Conservation (phyloP, 2,797 vertebrate species). For the Chromobotia macracanthus region DNA sequence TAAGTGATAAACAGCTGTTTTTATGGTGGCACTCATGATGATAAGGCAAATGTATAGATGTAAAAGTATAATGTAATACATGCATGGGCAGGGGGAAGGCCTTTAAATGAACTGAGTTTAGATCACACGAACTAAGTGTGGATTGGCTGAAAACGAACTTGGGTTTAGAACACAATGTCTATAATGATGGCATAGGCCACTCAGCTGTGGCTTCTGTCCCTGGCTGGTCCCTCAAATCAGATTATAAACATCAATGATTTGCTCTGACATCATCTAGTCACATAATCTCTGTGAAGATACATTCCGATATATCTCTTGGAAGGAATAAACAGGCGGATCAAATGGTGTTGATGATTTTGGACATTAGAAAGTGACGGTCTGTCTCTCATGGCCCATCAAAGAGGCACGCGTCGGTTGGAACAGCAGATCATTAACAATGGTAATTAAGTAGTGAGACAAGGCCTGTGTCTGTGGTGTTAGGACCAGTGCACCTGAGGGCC, state of each 20-base stretch:
- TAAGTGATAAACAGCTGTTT: too few relatives aligned
- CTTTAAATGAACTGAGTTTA: background rate
- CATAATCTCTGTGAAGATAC: conserved; percentile 25
- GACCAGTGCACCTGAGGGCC: conserved; percentile 34
- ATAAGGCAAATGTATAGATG: too few relatives aligned
- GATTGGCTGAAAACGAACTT: too few relatives aligned
- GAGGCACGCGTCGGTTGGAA: conserved; percentile 34
- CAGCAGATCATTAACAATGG: conserved; percentile 54
- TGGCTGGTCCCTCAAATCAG: conserved; percentile 33
- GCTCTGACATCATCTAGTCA: conserved; percentile 8
- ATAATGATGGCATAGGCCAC: conserved; percentile 7
- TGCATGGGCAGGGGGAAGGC: too few relatives aligned
- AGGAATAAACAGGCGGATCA: conserved; percentile 32
- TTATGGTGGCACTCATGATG: too few relatives aligned
- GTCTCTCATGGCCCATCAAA: conserved; percentile 38
- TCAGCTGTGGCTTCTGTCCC: conserved; percentile 13
- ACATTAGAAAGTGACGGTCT: conserved; percentile 25
- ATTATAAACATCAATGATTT: conserved; percentile 31
- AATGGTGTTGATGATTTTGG: conserved; percentile 42
- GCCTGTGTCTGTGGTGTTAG: conserved; percentile 22
- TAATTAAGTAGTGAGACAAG: conserved; percentile 47
- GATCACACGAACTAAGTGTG: background rate
- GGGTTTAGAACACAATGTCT: too few relatives aligned
- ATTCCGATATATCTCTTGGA: conserved; percentile 19
- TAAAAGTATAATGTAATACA: too few relatives aligned